Evolutionary conservation across 2,113 vertebrate genomes (phyloP).

Genomic region (Columbina picui): DNA sequence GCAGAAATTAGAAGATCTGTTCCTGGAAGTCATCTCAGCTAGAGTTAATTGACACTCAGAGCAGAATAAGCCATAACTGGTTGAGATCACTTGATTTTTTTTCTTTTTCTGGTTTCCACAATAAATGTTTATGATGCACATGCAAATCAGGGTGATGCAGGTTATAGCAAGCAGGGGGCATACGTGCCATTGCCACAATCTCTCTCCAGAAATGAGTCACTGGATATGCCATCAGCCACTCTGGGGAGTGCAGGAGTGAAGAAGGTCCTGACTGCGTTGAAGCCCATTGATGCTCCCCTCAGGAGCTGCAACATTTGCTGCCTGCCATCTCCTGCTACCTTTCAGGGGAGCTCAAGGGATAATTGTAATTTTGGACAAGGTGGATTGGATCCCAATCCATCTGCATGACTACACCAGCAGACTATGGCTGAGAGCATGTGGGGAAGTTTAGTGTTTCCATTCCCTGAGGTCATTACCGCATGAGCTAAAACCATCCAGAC

Average conservation of each 20-base stretch:
- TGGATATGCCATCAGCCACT: not conserved
- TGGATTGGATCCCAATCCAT: not conserved
- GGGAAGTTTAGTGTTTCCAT: not conserved
- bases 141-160: not conserved
- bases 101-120: not conserved
- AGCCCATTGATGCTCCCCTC: accelerated
- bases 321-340: not conserved
- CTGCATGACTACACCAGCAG: not conserved
- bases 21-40: conserved; percentile 81
- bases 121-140: not conserved
- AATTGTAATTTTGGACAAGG: not conserved
- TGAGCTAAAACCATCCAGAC: not conserved
- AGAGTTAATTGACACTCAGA: conserved; percentile 72
- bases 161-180: not conserved
- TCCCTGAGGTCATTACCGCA: not conserved
- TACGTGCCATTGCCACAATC: not conserved
- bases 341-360: not conserved
- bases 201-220: not conserved
- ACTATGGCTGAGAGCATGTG: not conserved
- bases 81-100: not conserved
- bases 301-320: not conserved
- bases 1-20: conserved; percentile 68
- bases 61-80: conserved; percentile 76
- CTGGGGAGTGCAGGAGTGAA: not conserved
- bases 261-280: not conserved